These are phyloP conservation scores for Actinopyga echinites DNA, from an alignment of 53 echinoderm and acorn worm species.

Conservation along the genomic window DNA sequence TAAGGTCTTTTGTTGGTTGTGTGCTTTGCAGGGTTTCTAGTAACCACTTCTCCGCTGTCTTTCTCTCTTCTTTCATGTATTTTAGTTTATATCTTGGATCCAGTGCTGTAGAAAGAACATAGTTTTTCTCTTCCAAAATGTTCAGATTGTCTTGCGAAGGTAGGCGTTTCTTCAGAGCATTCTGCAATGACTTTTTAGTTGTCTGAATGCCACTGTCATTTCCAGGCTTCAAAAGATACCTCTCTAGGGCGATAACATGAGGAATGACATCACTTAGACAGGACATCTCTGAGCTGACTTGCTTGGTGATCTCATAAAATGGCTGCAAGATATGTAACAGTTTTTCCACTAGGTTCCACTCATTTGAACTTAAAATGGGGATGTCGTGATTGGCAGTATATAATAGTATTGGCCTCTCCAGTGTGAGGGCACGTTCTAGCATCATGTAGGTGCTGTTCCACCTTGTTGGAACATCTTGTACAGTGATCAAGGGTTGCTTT, in stretches of 20 bases:
- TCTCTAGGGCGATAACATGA: not conserved
- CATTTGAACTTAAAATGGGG: not conserved
- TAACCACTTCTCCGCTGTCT: not conserved
- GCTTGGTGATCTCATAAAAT: not conserved
- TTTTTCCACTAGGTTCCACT: not conserved
- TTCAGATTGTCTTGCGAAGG: not conserved
- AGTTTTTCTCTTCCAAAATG: not conserved
- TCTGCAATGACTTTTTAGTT: not conserved
- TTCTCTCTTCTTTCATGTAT: not conserved
- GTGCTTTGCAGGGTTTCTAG: not conserved
- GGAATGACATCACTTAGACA: not conserved
- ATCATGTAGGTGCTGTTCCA: constrained; percentile 32
- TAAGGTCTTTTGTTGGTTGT: too few relatives aligned
- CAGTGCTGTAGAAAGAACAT: not conserved
- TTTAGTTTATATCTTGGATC: constrained; percentile 1
- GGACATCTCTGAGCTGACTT: not conserved
- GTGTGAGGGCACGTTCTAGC: not conserved
- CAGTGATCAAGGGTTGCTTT: not conserved
- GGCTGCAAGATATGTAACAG: not conserved
- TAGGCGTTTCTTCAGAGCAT: not conserved
- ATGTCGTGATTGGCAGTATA: constrained; percentile 11
- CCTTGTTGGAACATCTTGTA: constrained; percentile 6
- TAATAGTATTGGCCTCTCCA: constrained; percentile 1
- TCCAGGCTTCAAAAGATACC: not conserved
- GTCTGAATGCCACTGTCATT: not conserved